phyloP scores from a whole-genome alignment of 1,140 invertebrate genomes.

The Cyclina sinensis region DNA sequence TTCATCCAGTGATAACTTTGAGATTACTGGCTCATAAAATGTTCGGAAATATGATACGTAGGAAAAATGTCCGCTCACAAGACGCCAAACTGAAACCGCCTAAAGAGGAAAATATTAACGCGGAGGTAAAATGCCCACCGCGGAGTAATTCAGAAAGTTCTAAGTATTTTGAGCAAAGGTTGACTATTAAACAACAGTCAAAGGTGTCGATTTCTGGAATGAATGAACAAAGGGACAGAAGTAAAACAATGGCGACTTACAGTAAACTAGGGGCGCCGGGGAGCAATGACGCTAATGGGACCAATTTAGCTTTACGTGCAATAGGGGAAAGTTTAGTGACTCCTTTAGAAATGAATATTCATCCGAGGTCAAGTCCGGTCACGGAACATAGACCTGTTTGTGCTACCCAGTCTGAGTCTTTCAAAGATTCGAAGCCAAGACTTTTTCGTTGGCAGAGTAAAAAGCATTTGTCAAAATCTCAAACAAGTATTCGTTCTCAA shows the following conservation, averaged over 20 bases:
- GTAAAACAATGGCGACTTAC: not conserved
- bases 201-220: not conserved
- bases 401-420: conserved; percentile 60
- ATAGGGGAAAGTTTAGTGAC: conserved; percentile 85
- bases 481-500: conserved; percentile 76
- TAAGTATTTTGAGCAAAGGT: conserved; percentile 38
- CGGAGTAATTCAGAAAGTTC: conserved; percentile 71
- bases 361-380: conserved; percentile 60
- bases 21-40: conserved; percentile 89
- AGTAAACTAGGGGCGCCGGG: not conserved
- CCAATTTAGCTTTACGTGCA: conserved; percentile 81
- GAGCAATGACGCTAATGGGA: conserved; percentile 75
- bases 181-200: conserved; percentile 6
- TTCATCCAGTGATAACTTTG: conserved; percentile 89
- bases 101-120: conserved; percentile 74
- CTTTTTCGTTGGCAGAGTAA: conserved; percentile 84
- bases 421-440: conserved; percentile 66
- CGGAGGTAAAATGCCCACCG: conserved; percentile 80
- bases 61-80: conserved; percentile 77
- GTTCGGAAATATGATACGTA: conserved; percentile 85
- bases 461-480: conserved; percentile 82
- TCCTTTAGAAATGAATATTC: conserved; percentile 82
- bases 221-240: not conserved
- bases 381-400: conserved; percentile 69
- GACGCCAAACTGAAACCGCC: conserved; percentile 82